Base-by-base conservation (phyloP, 35 echinoderm and acorn worm genomes). In the Apostichopus japonicus region DNA sequence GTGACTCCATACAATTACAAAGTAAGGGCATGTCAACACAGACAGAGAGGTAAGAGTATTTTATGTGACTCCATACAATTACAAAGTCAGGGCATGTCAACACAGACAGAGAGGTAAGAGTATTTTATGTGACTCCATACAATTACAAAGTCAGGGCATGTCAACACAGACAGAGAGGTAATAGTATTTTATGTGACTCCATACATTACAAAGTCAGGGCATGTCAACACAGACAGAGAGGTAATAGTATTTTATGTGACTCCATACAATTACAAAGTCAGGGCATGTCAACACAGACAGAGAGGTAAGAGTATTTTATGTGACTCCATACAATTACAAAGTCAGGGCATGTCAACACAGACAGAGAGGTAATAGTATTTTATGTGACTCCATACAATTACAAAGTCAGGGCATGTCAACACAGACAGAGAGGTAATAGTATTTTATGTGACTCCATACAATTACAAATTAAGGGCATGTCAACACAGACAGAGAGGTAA, bases 121-220 rank as follows among this genome's bases (percentile, higher is more conserved):
- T 44, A 11, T 24, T 0, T 78, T 78, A 24, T 44, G 33, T 44
- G 33, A 44, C 33, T 44, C 33, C 33, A 44, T 44, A 44, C 2
- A 44, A 4, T 44, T 44, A 44, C 33, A 44, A 44, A 44, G 33
- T 44, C 2, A 44, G 97, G 97, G 1, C 97, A 99, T 90, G 90
- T 99, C 77, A 96, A 96, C 83, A 99, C 97, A 6, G 97, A 99
- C 84, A 96, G 92, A 87, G 97, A 99, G 97, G 97, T 99, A 88
- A 24, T 86, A 15, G 17, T 44, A 11, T 24, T 1, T 78, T 78
- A 24, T 44, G 33, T 44, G 33, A 44, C 2, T 44, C 33, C 33
- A 44, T 4, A 44, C 0, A 25, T 25, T 25, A 25, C 25, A 25
- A 91, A 99, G 56, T 96, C 92, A 95, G 97, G 97, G 1, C 97